Conservation (phyloP, 2,888 invertebrate genomes). For the Xylota sylvarum region DNA sequence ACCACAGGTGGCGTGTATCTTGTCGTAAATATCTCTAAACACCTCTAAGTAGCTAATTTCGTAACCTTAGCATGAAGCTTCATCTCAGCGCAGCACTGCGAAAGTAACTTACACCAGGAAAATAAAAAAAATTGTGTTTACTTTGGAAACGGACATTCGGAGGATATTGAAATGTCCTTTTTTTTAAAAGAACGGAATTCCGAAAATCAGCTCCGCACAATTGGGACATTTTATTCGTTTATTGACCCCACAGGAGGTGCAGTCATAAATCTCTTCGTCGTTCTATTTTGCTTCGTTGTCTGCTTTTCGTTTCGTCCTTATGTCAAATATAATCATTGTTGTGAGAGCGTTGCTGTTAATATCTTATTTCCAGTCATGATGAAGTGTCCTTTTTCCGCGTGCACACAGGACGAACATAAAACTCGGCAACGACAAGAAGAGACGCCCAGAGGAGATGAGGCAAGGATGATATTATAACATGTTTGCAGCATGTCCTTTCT, state of each 20-base stretch:
- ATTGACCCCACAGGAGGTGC: conserved; percentile 75
- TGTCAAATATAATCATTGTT: conserved; percentile 69
- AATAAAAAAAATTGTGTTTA: conserved; percentile 41
- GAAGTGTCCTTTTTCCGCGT: conserved; percentile 73
- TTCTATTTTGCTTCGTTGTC: conserved; percentile 41
- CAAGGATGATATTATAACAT: conserved; percentile 38
- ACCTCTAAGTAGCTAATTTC: conserved; percentile 66
- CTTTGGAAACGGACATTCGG: conserved; percentile 49
- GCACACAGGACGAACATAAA: conserved; percentile 35
- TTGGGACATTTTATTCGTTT: conserved; percentile 72
- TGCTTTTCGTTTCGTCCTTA: conserved; percentile 47
- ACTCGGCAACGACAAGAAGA: conserved; percentile 14
- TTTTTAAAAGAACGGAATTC: conserved; percentile 57
- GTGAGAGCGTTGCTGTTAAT: conserved; percentile 62
- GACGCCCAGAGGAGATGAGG: neutral
- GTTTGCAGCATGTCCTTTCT: conserved; percentile 46
- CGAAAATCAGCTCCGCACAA: conserved; percentile 65
- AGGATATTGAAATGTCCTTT: conserved; percentile 51
- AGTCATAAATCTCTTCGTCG: conserved; percentile 65
- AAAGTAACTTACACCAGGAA: no score
- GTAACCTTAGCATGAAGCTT: conserved; percentile 25
- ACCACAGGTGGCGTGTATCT: conserved; percentile 51
- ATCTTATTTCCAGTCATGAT: conserved; percentile 74
- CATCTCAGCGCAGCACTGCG: neutral
- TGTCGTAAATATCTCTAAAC: conserved; percentile 63